Evolutionary conservation across 2,888 invertebrate genomes (phyloP).

Genomic region (Epicampocera succincta): DNA sequence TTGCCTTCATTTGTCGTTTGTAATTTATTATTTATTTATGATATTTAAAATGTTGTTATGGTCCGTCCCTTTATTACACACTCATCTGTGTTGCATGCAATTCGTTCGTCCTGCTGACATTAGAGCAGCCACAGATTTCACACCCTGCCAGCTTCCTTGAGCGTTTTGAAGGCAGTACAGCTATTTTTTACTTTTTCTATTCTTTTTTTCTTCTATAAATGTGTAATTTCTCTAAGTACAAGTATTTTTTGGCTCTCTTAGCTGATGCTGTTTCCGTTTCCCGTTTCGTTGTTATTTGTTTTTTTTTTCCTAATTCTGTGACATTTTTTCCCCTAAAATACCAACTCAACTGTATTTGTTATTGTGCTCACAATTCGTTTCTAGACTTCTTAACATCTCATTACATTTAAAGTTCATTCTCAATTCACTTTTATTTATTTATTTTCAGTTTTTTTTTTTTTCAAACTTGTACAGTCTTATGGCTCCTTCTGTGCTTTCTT

Average conservation of each 20-base stretch:
- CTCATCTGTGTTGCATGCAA: not conserved
- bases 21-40: conserved; percentile 65
- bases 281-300: conserved; percentile 12
- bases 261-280: conserved; percentile 48
- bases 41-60: conserved; percentile 57
- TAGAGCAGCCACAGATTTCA: not conserved
- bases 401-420: conserved; percentile 55
- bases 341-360: conserved; percentile 3
- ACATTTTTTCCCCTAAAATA: not conserved
- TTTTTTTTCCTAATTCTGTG: conserved; percentile 3
- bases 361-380: conserved; percentile 21
- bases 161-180: too few relatives aligned
- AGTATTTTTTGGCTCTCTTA: not conserved
- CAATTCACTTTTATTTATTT: conserved; percentile 22
- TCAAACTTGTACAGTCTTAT: not conserved
- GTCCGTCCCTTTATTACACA: conserved; percentile 25
- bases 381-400: conserved; percentile 48
- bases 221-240: not conserved
- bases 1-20: conserved; percentile 53
- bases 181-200: not conserved
- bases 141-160: conserved; percentile 8
- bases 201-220: conserved; percentile 1
- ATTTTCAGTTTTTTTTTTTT: not conserved
- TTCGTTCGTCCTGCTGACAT: not conserved
- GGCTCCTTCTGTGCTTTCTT: not conserved